A percentile compares a stretch with the other conserved stretches of the same genome.
Conservation (phyloP, 2,797 vertebrate species). For the Pterois miles region DNA sequence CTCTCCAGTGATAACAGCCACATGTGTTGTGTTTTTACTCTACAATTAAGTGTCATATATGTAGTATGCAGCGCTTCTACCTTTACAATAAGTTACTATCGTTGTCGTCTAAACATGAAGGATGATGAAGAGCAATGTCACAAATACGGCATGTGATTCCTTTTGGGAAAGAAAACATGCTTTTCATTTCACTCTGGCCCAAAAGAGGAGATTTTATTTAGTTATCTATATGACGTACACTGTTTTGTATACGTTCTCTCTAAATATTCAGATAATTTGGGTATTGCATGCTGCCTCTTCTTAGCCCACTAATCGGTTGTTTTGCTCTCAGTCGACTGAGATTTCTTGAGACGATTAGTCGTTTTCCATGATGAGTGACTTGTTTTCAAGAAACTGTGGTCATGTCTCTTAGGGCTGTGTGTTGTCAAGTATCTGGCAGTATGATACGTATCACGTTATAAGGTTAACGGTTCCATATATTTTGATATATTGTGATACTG, state of each 20-base stretch:
- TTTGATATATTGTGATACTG: too few species aligned
- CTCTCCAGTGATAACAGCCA: slow-evolving; percentile 35
- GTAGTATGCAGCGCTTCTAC: neutral
- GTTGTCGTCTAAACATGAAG: slow-evolving; percentile 1
- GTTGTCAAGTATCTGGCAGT: too few species aligned
- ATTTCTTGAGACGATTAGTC: too few species aligned
- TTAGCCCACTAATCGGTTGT: too few species aligned
- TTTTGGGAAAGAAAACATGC: neutral
- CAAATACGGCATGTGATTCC: neutral
- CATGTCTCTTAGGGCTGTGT: too few species aligned
- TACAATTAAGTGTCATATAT: slow-evolving; percentile 15
- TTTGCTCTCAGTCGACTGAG: too few species aligned
- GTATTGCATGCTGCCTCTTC: too few species aligned
- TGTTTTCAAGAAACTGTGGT: too few species aligned
- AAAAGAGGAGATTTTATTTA: neutral
- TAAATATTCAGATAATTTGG: neutral
- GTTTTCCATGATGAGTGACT: too few species aligned
- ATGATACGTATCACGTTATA: too few species aligned
- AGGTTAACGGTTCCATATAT: too few species aligned
- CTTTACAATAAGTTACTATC: neutral
- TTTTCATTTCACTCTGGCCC: neutral
- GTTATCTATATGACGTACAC: neutral
- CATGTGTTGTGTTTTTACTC: slow-evolving; percentile 48
- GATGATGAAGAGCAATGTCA: neutral
- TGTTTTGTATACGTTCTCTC: neutral